Evolutionary conservation across 2,888 invertebrate genomes (phyloP), one percentile per base, ranked within the genome.

Genomic region (Camponotus fellah): DNA sequence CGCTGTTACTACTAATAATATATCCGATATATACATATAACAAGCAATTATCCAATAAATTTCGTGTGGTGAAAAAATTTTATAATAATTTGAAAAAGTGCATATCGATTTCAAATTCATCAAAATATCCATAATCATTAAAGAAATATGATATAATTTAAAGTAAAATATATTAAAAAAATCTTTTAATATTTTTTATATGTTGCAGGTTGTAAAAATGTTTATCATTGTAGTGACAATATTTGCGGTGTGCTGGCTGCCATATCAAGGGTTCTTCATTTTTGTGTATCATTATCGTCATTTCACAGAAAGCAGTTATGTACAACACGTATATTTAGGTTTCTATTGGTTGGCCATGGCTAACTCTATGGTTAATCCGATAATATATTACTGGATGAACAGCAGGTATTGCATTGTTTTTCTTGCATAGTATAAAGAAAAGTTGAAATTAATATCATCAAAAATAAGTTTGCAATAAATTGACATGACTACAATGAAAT

Each of bases 371-470:
- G 98, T 98, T 82, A 98, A 98, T 95, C 98, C 98, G 0, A 96
- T 98, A 82, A 98, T 98, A 72, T 98, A 98, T 94, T 98, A 98
- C 93, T 98, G 98, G 97, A 98, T 98, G 98, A 98, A 98, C 94
- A 97, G 97, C 90, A 97, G 97, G 97, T 97, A 95, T 96, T 26
- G 53, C 9, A 49, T 32, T 72, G 49, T 37, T 72, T 65, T 10
- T 32, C 56, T 26, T 26, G 26, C 26, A 32, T 43, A 26, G 17
- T 43, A 62, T 62, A 40, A n/a, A 46, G 26, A 37, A 3, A 32
- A 62, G 21, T 53, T 1, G 49, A 26, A 2, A 46, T 40, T 40
- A 56, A 69, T 53, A 12, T 68, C 1, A 43, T 6, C 32, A n/a
- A 34, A 3, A 3, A 32, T 12, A 65, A 40, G 12, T 10, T 66